phyloP scores from a whole-genome alignment of 2,888 invertebrate genomes.

The Stictocephala bisonia region DNA sequence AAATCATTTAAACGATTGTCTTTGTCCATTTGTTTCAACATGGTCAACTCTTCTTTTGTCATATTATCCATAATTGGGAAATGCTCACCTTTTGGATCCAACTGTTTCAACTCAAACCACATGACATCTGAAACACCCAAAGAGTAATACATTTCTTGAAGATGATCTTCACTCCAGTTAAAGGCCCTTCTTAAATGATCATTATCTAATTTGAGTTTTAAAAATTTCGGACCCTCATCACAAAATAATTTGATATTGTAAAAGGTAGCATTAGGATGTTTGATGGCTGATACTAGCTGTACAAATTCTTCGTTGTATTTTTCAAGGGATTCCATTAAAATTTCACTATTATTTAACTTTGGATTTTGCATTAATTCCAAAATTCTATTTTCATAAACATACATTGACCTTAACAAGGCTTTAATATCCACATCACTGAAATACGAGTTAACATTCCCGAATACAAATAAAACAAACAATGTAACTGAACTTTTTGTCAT shows the following conservation, averaged over 20 bases:
- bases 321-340: background rate
- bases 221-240: conserved; percentile 13
- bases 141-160: conserved; percentile 21
- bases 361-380: conserved; percentile 16
- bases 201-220: conserved; percentile 19
- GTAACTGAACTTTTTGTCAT: no score
- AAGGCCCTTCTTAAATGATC: background rate
- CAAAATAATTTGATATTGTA: background rate
- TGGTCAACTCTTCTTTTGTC: background rate
- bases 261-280: conserved; percentile 6
- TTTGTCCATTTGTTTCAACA: conserved; percentile 10
- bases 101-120: conserved; percentile 12
- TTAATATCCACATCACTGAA: conserved; percentile 3
- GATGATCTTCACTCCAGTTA: conserved; percentile 15
- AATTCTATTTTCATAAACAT: conserved; percentile 1
- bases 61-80: background rate
- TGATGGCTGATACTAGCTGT: conserved; percentile 9
- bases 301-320: conserved; percentile 21
- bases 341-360: background rate
- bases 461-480: no score
- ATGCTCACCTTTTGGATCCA: background rate
- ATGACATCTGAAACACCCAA: background rate
- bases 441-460: no score
- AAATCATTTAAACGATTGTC: conserved; percentile 20
- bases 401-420: background rate